Conservation (phyloP, 2,113 vertebrate genomes). For the Ctenodactylus gundi region DNA sequence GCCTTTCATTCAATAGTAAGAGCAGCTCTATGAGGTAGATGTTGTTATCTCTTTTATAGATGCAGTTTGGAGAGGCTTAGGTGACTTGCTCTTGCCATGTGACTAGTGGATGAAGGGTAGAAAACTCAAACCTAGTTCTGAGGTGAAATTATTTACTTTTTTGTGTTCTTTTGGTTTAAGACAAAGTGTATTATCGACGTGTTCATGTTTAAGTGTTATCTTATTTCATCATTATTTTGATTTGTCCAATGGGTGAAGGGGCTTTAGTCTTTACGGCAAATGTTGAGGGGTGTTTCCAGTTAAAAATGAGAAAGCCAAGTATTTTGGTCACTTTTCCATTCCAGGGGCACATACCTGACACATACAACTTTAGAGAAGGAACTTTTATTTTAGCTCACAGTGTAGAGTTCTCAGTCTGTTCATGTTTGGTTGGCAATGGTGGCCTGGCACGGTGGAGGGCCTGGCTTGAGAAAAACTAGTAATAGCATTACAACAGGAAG, state of each 20-base stretch:
- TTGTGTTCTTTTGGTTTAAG: not conserved
- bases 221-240: not conserved
- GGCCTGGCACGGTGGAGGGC: too few relatives aligned
- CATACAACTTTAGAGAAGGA: too few relatives aligned
- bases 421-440: too few relatives aligned
- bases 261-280: not conserved
- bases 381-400: too few relatives aligned
- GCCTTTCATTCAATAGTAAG: not conserved
- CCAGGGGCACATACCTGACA: too few relatives aligned
- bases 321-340: too few relatives aligned
- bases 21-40: not conserved
- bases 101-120: not conserved
- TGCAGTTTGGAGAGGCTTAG: not conserved
- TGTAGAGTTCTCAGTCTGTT: too few relatives aligned
- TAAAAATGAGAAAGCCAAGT: constrained; percentile 31
- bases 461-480: too few relatives aligned
- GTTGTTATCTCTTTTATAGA: not conserved
- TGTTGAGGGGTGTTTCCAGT: not conserved
- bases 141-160: not conserved
- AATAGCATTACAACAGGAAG: too few relatives aligned
- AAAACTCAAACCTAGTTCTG: not conserved
- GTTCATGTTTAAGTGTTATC: not conserved
- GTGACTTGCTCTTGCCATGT: not conserved
- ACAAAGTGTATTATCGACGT: not conserved
- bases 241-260: not conserved